phyloP scores from a whole-genome alignment of 1,140 invertebrate species.

The Apis laboriosa region DNA sequence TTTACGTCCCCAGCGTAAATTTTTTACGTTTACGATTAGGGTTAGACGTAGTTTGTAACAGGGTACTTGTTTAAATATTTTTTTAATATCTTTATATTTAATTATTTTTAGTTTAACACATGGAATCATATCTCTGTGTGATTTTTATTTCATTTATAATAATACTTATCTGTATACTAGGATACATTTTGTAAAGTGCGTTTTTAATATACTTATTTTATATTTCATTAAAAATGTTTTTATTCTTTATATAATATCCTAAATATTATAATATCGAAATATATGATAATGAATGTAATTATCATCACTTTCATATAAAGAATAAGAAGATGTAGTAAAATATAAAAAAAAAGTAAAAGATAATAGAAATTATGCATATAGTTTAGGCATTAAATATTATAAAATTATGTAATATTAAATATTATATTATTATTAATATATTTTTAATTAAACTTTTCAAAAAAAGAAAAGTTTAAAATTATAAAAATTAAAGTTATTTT shows the following conservation, averaged over 20 bases:
- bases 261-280: neutral
- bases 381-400: neutral
- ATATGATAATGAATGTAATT: neutral
- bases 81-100: slow-evolving; percentile 32
- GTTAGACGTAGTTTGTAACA: slow-evolving; percentile 55
- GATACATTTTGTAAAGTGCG: slow-evolving; percentile 18
- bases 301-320: neutral
- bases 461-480: neutral
- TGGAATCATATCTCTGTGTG: neutral
- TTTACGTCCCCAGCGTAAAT: slow-evolving; percentile 51
- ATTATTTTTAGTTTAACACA: neutral
- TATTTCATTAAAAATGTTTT: neutral
- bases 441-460: slow-evolving; percentile 20
- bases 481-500: slow-evolving; percentile 23
- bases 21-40: slow-evolving; percentile 50
- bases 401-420: too few relatives aligned
- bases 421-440: neutral
- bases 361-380: neutral
- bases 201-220: slow-evolving; percentile 43
- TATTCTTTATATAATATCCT: neutral
- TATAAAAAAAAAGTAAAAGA: neutral
- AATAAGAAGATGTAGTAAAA: neutral
- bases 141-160: slow-evolving; percentile 25
- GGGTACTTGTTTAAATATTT: slow-evolving; percentile 56
- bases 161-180: neutral